phyloP scores from a whole-genome alignment of 2,113 vertebrate genomes.

The Oreotrochilus melanogaster region DNA sequence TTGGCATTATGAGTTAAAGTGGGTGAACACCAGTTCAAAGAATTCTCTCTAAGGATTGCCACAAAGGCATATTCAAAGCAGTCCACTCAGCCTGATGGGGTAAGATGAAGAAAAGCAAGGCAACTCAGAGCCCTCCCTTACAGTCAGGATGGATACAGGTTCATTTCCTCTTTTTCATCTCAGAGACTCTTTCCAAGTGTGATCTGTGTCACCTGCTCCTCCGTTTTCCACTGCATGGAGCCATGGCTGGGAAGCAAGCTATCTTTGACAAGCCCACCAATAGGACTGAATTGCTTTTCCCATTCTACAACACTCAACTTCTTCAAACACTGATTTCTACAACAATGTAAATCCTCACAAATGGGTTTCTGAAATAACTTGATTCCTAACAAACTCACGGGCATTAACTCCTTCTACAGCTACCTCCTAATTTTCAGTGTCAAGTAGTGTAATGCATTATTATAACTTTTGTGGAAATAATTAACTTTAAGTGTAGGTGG shows the following conservation, averaged over 20 bases:
- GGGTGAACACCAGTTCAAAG: background rate
- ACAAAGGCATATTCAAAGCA: background rate
- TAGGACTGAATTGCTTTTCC: background rate
- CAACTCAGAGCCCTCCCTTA: slow-evolving; percentile 11
- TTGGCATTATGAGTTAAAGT: background rate
- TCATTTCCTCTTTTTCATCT: background rate
- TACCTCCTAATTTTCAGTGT: background rate
- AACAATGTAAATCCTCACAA: slow-evolving; percentile 69
- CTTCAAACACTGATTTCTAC: slow-evolving; percentile 35
- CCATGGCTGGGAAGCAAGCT: background rate
- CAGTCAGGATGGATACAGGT: background rate
- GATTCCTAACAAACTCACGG: background rate
- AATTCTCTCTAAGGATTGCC: background rate
- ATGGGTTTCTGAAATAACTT: slow-evolving; percentile 13
- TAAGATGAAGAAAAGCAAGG: background rate
- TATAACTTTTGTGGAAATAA: background rate
- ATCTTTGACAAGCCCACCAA: background rate
- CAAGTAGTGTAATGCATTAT: background rate
- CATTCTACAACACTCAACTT: background rate
- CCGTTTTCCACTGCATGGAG: background rate
- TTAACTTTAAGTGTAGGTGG: background rate
- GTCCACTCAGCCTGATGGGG: background rate
- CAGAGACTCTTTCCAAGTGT: background rate
- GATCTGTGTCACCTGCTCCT: background rate
- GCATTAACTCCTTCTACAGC: slow-evolving; percentile 29